Base-by-base conservation (phyloP, 2,113 vertebrate species). In the Podilymbus podiceps region DNA sequence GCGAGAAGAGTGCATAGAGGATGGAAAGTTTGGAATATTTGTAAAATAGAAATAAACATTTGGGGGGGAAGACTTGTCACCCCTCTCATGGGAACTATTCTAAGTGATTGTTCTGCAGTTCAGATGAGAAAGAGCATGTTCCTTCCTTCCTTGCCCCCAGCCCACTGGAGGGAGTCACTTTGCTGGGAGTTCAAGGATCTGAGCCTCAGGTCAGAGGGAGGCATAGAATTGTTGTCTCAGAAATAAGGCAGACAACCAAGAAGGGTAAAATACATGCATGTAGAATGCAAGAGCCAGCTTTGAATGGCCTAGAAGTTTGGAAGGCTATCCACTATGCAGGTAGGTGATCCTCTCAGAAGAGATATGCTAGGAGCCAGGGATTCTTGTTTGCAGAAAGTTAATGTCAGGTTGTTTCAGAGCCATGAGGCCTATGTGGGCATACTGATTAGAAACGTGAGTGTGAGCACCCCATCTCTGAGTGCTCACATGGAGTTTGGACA, bases 301-400 rank as follows among this genome's bases (percentile, higher is more conserved):
- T 35, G 28, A 24, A 30, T 58, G 31, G 73, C 15, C 52, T 21
- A 35, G 18, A 47, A 58, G 60, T 68, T 82, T 42, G 63, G n/a
- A 84, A 77, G 25, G 23, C 24, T 17, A 60, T 40, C 72, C 0
- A 2, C 18, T 33, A 35, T 2, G 3, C 0, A 0, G 19, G 24
- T 64, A 52, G 74, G 33, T 8, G 24, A 40, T n/a, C 27, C 21
- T 56, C 44, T 47, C 6, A 4, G 21, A 72, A 42, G 52, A 79
- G 69, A 89, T 42, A 42, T 42, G 20, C 35, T 31, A n/a, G 60
- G 18, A 68, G 5, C 30, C 33, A 47, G 9, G n/a, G 52, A 66
- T 49, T 33, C 2, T 1, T 63, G 14, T 67, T 83, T 53, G 50
- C 42, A 50, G 71, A 85, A 91, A 80, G 55, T 31, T 66, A 71